Base-by-base conservation (phyloP, 2,888 invertebrate species). In the Drosophila fulvimacula region DNA sequence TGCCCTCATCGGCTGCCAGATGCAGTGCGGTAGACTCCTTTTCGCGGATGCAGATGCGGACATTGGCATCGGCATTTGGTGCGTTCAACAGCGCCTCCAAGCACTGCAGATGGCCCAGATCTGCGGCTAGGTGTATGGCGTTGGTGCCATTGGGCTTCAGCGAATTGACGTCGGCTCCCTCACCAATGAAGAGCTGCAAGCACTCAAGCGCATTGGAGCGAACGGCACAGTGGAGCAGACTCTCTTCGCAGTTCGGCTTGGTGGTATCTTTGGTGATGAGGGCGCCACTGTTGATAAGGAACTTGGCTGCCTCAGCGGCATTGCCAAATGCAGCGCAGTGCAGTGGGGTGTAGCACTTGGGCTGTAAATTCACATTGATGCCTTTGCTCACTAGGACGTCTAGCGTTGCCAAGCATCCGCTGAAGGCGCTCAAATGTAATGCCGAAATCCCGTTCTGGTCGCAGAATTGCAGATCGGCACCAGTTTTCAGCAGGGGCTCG, bases 271-370 rank as follows among this genome's bases (percentile, higher is more conserved):
- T 93, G 71, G 94, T 94, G 52, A 96, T 95, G 70, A 94, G 94
- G 58, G 96, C 95, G 21, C 95, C 96, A 73, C 94, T 94, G 72
- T 94, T 94, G 71, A 97, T 94, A 69, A 98, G 94, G 88, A 97
- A 94, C 92, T 95, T 95, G 61, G 96, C 96, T 15, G 97, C 96
- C 87, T 96, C 95, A 58, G 95, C 94, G 71, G 97, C 95, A 90
- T 97, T 96, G 15, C 97, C 97, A 92, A 97, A 97, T 36, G 97
- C 97, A 15, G 98, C 97, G 91, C 97, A 97, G 92, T 98, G 98
- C 66, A 98, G 94, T 0, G 98, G 97, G 49, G 96, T 96, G 90
- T 96, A 96, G 81, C 95, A 95, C 90, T 95, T 95, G 67, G 94
- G 94, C 89, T 95, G 94, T 56, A 94, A 94, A 92, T 96, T 95